A percentile compares a stretch with the other conserved stretches of the same genome.
phyloP scores from a whole-genome alignment of 2,113 vertebrate genomes.

The Phodopus roborovskii region DNA sequence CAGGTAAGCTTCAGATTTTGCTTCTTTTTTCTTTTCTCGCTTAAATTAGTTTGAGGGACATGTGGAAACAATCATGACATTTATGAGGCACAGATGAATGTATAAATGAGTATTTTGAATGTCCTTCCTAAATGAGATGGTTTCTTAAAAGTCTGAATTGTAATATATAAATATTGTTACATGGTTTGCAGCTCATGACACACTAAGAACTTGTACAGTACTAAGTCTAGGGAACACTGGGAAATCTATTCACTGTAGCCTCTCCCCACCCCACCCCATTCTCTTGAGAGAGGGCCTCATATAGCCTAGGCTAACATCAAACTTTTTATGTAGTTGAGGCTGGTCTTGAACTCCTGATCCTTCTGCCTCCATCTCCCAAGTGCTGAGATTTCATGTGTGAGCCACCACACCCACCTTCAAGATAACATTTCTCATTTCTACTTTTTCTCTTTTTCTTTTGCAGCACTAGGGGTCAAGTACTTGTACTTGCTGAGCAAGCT shows the following conservation, averaged over 20 bases:
- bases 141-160: background rate
- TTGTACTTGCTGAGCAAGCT: background rate
- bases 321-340: background rate
- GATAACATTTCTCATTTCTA: background rate
- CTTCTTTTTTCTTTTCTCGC: background rate
- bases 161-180: background rate
- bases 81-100: background rate
- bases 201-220: background rate
- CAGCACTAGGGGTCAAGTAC: background rate
- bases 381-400: background rate
- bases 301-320: background rate
- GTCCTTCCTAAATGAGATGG: background rate
- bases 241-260: background rate
- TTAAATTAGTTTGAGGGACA: background rate
- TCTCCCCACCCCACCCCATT: background rate
- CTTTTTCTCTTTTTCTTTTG: background rate
- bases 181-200: background rate
- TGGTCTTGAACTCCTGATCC: no score
- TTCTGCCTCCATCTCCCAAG: background rate
- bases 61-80: background rate
- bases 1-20: constrained; percentile 86
- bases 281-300: background rate
- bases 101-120: background rate
- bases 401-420: background rate
- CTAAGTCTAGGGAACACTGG: background rate